Base-by-base conservation (phyloP, 2,113 vertebrate genomes). In the Lepisosteus osseus region DNA sequence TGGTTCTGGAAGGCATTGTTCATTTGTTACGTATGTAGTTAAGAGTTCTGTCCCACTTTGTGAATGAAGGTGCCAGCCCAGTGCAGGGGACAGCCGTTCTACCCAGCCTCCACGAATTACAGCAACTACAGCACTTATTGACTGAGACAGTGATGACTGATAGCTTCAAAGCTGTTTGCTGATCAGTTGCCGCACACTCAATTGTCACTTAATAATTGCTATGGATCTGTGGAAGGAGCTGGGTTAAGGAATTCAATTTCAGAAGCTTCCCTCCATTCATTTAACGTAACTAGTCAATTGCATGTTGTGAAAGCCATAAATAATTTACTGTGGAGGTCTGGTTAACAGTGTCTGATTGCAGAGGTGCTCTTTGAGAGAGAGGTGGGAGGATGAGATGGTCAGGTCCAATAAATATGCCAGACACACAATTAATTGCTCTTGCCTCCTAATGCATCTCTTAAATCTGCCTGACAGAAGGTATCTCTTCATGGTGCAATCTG, bases 341-440 rank as follows among this genome's bases (percentile, higher is more conserved):
- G 57, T 54, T 63, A 74, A 69, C 3, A 6, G 62, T 29, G 12
- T 15, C 61, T 51, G 44, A 71, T 5, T 71, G 69, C 54, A 51
- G 8, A 9, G 47, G 71, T 9, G 47, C 5, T 51, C 5, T 51
- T 51, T 51, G 47, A 6, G 47, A 51, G 47, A 5, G 47, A 51
- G 47, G 9, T 5, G 9, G 40, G 42, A 2, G 44, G 55, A n/a
- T 8, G 8, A 55, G 41, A 11, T 6, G 4, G 65, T 15, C 42
- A 17, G 56, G 11, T 42, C 51, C 17, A 47, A 8, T 42, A 62
- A 68, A 68, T 44, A 73, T 43, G 56, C 44, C 72, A 61, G 72
- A 73, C 72, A 73, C 57, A 55, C 51, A 56, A 73, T 73, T 57
- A 62, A 43, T 61, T 57, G 57, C 57, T 73, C 57, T 68, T 67